Evolutionary conservation across 2,888 invertebrate genomes (phyloP).

Genomic region (Bimastos eiseni): DNA sequence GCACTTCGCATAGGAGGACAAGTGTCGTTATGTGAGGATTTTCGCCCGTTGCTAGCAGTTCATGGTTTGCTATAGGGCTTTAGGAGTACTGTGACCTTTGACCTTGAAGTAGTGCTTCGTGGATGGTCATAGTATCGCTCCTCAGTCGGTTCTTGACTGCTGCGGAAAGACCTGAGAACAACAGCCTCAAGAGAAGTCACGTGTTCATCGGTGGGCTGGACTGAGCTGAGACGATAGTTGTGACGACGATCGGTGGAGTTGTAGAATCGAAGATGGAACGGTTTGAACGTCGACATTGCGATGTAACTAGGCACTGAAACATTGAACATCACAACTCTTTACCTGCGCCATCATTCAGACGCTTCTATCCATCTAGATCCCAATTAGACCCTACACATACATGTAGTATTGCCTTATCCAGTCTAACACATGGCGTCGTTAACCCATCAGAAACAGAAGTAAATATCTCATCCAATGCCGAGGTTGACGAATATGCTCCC

Average conservation of each 20-base stretch:
- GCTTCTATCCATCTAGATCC: no score
- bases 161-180: neutral
- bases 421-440: no score
- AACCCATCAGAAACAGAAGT: no score
- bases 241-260: neutral
- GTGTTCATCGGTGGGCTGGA: neutral
- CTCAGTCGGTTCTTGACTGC: neutral
- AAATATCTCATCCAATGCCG: no score
- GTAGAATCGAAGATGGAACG: neutral
- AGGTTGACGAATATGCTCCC: no score
- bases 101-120: neutral
- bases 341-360: no score
- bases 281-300: neutral
- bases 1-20: no score
- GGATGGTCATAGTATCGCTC: neutral
- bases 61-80: neutral
- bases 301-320: neutral
- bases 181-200: neutral
- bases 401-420: no score
- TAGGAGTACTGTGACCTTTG: neutral
- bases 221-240: neutral
- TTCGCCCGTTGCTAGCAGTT: neutral
- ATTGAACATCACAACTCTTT: neutral
- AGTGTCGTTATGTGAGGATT: no score
- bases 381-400: no score